Evolutionary conservation across 2,797 vertebrate species (phyloP).

Genomic region (Falco rusticolus): DNA sequence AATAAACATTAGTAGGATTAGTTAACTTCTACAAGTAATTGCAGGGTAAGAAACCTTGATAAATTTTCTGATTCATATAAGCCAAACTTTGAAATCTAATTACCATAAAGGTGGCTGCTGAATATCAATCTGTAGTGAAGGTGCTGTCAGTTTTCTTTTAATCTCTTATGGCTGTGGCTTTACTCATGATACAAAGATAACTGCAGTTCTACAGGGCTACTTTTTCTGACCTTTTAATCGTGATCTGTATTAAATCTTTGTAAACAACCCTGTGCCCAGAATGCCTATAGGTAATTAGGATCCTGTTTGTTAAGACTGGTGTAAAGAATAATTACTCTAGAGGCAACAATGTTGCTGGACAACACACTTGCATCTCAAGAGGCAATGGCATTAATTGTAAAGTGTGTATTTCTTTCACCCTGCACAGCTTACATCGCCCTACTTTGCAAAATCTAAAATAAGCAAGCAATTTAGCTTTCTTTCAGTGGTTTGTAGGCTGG

Average conservation of each 20-base stretch:
- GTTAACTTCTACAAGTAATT: neutral
- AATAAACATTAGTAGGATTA: neutral
- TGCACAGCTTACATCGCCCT: slow-evolving; percentile 80
- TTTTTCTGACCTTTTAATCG: neutral
- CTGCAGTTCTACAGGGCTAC: neutral
- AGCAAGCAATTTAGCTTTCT: neutral
- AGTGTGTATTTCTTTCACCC: slow-evolving; percentile 43
- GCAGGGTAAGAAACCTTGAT: neutral
- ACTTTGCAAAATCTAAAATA: slow-evolving; percentile 81
- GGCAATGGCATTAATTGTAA: slow-evolving; percentile 85
- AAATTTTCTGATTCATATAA: neutral
- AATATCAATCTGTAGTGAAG: neutral
- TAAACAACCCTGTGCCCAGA: slow-evolving; percentile 1
- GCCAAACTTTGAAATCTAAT: neutral
- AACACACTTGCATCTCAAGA: slow-evolving; percentile 84
- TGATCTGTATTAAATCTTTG: slow-evolving; percentile 35
- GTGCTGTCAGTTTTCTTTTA: neutral
- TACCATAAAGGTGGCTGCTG: neutral
- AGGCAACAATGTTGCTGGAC: slow-evolving; percentile 80
- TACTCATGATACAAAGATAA: neutral
- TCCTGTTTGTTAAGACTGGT: slow-evolving; percentile 57
- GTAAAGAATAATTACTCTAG: slow-evolving; percentile 83
- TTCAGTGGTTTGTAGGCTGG: neutral
- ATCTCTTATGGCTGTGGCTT: neutral
- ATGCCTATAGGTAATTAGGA: slow-evolving; percentile 46